These are phyloP conservation scores for Drosophila asahinai DNA, from an alignment of 1,140 invertebrate species.

Conservation along the genomic window DNA sequence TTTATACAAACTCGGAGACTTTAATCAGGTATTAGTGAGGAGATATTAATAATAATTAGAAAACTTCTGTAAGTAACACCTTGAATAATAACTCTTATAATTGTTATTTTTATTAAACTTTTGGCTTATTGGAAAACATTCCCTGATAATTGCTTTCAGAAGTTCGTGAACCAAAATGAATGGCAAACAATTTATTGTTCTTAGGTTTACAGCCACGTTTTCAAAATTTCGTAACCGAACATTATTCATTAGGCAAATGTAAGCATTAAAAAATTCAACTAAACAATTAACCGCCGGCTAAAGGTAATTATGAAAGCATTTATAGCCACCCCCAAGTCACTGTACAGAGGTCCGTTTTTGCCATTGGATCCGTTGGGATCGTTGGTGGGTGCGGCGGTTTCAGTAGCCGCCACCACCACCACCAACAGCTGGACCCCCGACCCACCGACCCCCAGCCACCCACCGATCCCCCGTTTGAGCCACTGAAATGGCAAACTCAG, in stretches of 20 bases:
- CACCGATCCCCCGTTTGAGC: slow-evolving; percentile 9
- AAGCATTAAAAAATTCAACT: not conserved
- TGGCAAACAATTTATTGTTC: not conserved
- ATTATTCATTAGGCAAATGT: slow-evolving; percentile 16
- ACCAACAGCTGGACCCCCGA: slow-evolving; percentile 48
- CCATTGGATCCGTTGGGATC: slow-evolving; percentile 37
- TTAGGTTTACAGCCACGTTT: not conserved
- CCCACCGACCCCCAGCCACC: slow-evolving; percentile 13
- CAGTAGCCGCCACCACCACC: slow-evolving; percentile 41
- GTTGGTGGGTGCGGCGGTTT: slow-evolving; percentile 66
- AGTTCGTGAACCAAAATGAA: not conserved
- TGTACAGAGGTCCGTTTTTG: slow-evolving; percentile 24
- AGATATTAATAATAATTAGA: too few relatives aligned
- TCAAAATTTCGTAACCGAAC: not conserved
- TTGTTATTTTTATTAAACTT: not conserved
- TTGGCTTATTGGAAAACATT: not conserved
- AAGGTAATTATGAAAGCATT: slow-evolving; percentile 33
- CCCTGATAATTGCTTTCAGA: not conserved
- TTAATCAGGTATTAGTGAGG: too few relatives aligned
- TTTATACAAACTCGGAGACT: too few relatives aligned
- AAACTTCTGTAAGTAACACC: too few relatives aligned
- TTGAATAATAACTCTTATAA: too few relatives aligned
- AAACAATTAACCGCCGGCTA: slow-evolving; percentile 33
- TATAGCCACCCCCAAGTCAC: slow-evolving; percentile 14
- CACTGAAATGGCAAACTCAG: slow-evolving; percentile 48